Conservation (phyloP, 2,797 vertebrate genomes). For the Chromobotia macracanthus region DNA sequence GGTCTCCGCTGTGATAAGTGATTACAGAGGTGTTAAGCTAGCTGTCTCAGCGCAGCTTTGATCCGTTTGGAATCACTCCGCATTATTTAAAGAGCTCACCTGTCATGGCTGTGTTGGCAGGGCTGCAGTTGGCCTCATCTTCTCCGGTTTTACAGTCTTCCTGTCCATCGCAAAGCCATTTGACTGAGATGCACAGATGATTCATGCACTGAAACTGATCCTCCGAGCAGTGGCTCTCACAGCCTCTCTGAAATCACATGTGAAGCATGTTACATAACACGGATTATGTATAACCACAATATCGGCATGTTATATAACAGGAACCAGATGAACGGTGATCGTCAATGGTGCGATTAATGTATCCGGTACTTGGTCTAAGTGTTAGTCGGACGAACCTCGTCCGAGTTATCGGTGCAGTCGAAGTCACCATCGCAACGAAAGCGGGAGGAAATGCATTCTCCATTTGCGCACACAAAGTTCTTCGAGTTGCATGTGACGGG, state of each 20-base stretch:
- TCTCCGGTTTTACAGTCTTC: slow-evolving; percentile 86
- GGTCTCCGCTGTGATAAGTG: slow-evolving; percentile 7
- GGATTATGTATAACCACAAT: neutral
- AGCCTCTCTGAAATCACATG: slow-evolving; percentile 76
- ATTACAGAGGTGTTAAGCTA: neutral
- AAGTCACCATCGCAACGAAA: slow-evolving; percentile 88
- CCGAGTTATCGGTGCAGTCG: slow-evolving; percentile 85
- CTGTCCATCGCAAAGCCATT: slow-evolving; percentile 86
- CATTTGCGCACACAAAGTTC: slow-evolving; percentile 85
- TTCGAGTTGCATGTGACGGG: slow-evolving; percentile 83
- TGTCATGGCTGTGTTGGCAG: slow-evolving; percentile 52
- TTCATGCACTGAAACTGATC: slow-evolving; percentile 85
- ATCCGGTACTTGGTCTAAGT: neutral
- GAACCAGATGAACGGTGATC: neutral
- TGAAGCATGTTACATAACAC: neutral
- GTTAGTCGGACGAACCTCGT: slow-evolving; percentile 76
- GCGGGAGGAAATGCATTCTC: slow-evolving; percentile 83
- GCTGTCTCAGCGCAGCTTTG: slow-evolving; percentile 16
- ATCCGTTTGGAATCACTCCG: slow-evolving; percentile 10
- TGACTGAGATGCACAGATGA: slow-evolving; percentile 80
- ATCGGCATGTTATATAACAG: neutral
- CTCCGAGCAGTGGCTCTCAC: slow-evolving; percentile 81
- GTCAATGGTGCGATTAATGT: neutral
- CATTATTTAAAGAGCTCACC: slow-evolving; percentile 45
- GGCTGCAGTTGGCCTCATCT: slow-evolving; percentile 80